phyloP scores from a whole-genome alignment of 1,140 invertebrate species.

The Hormaphis cornu region DNA sequence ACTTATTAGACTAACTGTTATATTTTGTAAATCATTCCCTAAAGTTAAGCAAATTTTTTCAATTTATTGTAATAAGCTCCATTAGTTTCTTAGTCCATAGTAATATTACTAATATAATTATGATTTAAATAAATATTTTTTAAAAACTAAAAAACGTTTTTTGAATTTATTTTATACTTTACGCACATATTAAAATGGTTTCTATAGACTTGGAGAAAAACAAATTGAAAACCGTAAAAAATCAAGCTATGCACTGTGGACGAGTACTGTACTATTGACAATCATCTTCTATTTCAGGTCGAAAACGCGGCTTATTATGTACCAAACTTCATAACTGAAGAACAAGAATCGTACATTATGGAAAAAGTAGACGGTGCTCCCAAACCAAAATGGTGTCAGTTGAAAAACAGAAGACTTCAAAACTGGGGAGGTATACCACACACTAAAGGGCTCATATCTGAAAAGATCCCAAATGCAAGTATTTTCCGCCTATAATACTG shows the following conservation, averaged over 20 bases:
- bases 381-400: constrained; percentile 91
- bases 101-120: no score
- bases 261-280: not conserved
- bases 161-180: no score
- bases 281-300: constrained; percentile 51
- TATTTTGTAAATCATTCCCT: no score
- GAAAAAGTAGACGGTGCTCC: constrained; percentile 67
- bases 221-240: not conserved
- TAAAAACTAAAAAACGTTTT: no score
- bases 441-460: constrained; percentile 87
- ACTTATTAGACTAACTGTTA: no score
- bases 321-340: constrained; percentile 76
- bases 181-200: not conserved
- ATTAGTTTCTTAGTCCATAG: no score
- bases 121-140: no score
- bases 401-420: constrained; percentile 81
- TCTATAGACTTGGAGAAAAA: not conserved
- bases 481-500: not conserved
- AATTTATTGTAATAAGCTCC: no score
- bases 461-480: constrained; percentile 63
- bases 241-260: not conserved
- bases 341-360: constrained; percentile 68
- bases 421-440: constrained; percentile 95
- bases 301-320: constrained; percentile 73
- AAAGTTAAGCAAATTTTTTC: no score